Evolutionary conservation across 2,797 vertebrate species (phyloP).

Genomic region (Myripristis murdjan): DNA sequence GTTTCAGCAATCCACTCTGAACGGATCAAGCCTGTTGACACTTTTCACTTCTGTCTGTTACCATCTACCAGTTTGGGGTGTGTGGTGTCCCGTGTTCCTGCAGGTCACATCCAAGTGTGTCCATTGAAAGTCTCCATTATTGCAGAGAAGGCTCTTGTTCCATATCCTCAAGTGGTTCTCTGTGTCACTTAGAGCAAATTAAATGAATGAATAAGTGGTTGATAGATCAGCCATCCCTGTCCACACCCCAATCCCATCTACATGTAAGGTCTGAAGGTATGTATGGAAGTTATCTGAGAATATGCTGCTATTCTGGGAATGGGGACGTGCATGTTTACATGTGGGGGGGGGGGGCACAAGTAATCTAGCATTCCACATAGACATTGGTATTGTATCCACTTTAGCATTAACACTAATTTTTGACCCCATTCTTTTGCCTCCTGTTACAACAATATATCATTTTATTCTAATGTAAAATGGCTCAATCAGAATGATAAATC

Average conservation of each 20-base stretch:
- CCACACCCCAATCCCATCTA: background rate
- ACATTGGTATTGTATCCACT: conserved; percentile 1
- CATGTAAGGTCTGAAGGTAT: background rate
- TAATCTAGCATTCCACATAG: background rate
- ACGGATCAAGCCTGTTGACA: conserved; percentile 30
- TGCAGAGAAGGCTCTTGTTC: conserved; percentile 29
- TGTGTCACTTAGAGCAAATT: conserved; percentile 14
- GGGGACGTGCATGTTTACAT: conserved; percentile 49
- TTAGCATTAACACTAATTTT: conserved; percentile 12
- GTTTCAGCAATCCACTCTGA: conserved; percentile 17
- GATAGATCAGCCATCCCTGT: conserved; percentile 2
- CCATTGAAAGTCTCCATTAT: conserved; percentile 14
- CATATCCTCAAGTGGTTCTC: conserved; percentile 12
- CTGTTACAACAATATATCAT: conserved; percentile 11
- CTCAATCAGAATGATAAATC: conserved; percentile 14
- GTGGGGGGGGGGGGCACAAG: too few species aligned
- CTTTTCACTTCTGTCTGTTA: conserved; percentile 35
- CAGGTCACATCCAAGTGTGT: conserved; percentile 23
- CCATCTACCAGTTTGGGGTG: conserved; percentile 2
- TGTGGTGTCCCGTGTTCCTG: conserved; percentile 12
- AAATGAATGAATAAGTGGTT: conserved; percentile 19
- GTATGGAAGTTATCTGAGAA: conserved; percentile 37
- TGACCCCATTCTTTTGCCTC: background rate
- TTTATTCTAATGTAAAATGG: conserved; percentile 9
- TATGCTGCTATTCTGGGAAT: conserved; percentile 56